Evolutionary conservation across 2,888 invertebrate species (phyloP), one percentile per base, ranked within the genome.

Genomic region (Lasius platythorax): DNA sequence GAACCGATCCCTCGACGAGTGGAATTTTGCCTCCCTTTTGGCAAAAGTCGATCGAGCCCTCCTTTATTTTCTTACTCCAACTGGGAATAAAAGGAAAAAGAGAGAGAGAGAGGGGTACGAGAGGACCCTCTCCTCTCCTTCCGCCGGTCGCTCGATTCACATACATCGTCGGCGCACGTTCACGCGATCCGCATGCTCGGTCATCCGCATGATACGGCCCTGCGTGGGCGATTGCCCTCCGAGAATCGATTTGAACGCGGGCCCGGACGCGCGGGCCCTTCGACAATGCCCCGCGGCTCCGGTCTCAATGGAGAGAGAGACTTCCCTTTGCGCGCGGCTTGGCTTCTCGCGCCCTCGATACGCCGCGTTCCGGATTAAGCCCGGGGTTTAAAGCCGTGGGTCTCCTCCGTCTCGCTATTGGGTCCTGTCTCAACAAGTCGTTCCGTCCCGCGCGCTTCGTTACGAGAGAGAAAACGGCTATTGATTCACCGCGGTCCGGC

Each of bases 301-400:
- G 64, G 56, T 84, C 23, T 23, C 79, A 87, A 87, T 87, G 87
- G 87, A 23, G 23, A 23, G 87, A 61, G 75, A 46, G 30, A 23
- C 50, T 46, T 50, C 66, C 58, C 79, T 63, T 82, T 63, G 84
- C 61, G 46, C 50, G 50, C 50, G 23, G 23, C 82, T 86, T 82
- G 86, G 81, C 87, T 87, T 90, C 88, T 90, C 90, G 91, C 88
- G 88, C 88, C 86, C 85, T 79, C 87, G 85, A 87, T 89, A 87
- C 86, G 85, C 84, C 84, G 84, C 87, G 88, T 91, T 91, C 87
- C 88, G 88, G 89, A 91, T 92, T 91, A 90, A 87, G 84, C 50
- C 37, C 64, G 66, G 87, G 88, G 74, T 85, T 90, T 88, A 88
- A 23, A 53, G n/a, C n/a, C 88, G 87, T 86, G 87, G 87, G 82